Evolutionary conservation across 2,797 vertebrate species (phyloP).

Genomic region (Acanthopagrus latus): DNA sequence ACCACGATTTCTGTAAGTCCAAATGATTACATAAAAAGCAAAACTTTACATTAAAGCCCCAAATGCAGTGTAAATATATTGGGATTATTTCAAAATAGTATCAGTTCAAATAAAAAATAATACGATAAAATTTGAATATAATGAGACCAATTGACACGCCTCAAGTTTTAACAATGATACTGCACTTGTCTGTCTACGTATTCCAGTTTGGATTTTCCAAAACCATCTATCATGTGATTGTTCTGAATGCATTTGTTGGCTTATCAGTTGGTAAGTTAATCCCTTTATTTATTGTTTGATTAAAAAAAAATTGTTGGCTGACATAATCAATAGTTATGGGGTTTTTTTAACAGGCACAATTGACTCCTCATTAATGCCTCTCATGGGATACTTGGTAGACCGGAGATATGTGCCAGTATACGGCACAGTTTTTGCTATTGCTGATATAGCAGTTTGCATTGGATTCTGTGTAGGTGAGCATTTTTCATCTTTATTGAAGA

Average conservation of each 20-base stretch:
- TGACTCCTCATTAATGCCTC: constrained; percentile 26
- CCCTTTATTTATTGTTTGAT: not conserved
- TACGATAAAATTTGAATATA: not conserved
- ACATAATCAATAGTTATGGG: not conserved
- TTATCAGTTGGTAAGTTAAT: constrained; percentile 91
- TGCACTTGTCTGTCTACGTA: constrained; percentile 4
- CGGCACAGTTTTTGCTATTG: constrained; percentile 34
- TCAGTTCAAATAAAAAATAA: not conserved
- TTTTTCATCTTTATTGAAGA: not conserved
- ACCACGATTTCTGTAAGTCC: constrained; percentile 92
- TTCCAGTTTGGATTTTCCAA: constrained; percentile 89
- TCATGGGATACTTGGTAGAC: constrained; percentile 33
- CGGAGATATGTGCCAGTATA: constrained; percentile 28
- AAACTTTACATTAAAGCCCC: not conserved
- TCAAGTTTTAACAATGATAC: not conserved
- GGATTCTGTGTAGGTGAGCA: constrained; percentile 29
- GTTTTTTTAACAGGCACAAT: constrained; percentile 13
- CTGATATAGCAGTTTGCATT: constrained; percentile 18
- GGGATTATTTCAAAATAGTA: not conserved
- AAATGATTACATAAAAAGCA: not conserved
- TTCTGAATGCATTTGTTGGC: constrained; percentile 91
- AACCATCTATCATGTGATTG: constrained; percentile 90
- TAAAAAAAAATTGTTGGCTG: not conserved
- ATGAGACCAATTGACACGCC: not conserved
- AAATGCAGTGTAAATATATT: not conserved